These are phyloP conservation scores for Steatocranus sp. DNA, from an alignment of 2,797 vertebrate genomes.

Conservation along the genomic window DNA sequence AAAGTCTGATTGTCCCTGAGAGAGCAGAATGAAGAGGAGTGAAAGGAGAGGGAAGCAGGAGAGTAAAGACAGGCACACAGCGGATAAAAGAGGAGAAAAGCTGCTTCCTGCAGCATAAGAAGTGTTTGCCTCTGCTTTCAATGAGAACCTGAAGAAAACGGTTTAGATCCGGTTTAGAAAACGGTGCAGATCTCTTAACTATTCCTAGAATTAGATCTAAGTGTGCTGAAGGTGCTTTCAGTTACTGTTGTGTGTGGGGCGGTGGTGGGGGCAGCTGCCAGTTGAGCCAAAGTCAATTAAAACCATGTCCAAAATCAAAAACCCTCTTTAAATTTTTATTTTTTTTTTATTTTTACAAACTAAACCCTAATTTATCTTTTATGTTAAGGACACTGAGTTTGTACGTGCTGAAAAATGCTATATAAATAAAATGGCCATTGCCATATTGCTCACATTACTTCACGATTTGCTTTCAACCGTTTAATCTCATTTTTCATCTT, in stretches of 20 bases:
- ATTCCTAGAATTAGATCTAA: neutral
- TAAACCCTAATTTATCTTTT: neutral
- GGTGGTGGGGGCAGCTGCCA: neutral
- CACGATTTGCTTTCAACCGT: constrained; percentile 10
- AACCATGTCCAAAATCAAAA: neutral
- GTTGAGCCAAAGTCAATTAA: neutral
- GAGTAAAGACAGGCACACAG: constrained; percentile 23
- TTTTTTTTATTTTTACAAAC: neutral
- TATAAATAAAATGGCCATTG: neutral
- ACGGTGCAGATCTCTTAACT: neutral
- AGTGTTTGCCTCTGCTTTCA: constrained; percentile 31
- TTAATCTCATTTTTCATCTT: neutral
- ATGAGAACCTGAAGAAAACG: constrained; percentile 18
- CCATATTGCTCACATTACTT: constrained; percentile 23
- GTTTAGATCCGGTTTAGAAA: neutral
- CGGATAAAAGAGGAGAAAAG: constrained; percentile 38
- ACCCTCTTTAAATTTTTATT: neutral
- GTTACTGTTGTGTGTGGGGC: neutral
- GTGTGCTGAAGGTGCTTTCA: neutral
- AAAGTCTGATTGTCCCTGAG: constrained; percentile 56
- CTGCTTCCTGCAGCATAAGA: constrained; percentile 52
- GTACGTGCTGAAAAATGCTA: neutral
- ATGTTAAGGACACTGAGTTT: neutral
- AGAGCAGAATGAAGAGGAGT: constrained; percentile 34
- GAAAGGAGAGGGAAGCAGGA: constrained; percentile 28